phyloP scores from a whole-genome alignment of 2,113 vertebrate species.

The Bos javanicus region DNA sequence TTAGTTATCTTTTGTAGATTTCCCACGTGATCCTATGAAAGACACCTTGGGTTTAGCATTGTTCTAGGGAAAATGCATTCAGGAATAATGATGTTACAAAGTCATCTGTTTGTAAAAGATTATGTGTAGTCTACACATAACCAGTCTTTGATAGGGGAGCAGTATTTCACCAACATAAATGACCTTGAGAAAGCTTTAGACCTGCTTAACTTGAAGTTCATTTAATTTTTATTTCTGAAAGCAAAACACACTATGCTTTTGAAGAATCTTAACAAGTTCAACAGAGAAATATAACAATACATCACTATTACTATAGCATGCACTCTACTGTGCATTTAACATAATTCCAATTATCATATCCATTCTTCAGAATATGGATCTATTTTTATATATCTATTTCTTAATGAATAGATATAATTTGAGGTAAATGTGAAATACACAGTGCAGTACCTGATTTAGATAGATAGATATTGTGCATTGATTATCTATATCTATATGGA shows the following conservation, averaged over 20 bases:
- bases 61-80: neutral
- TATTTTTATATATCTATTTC: neutral
- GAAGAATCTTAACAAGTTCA: neutral
- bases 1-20: neutral
- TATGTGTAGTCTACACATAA: neutral
- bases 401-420: neutral
- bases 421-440: neutral
- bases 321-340: neutral
- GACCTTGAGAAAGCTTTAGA: neutral
- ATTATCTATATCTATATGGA: neutral
- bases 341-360: neutral
- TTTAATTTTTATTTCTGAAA: neutral
- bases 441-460: neutral
- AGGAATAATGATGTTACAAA: neutral
- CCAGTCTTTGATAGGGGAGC: neutral
- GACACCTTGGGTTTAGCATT: neutral
- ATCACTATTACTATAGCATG: neutral
- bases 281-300: neutral
- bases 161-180: neutral
- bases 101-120: neutral
- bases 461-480: neutral
- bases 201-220: neutral
- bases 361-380: neutral
- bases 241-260: neutral
- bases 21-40: neutral